Conservation (phyloP, 2,113 vertebrate genomes). For the Indri indri region DNA sequence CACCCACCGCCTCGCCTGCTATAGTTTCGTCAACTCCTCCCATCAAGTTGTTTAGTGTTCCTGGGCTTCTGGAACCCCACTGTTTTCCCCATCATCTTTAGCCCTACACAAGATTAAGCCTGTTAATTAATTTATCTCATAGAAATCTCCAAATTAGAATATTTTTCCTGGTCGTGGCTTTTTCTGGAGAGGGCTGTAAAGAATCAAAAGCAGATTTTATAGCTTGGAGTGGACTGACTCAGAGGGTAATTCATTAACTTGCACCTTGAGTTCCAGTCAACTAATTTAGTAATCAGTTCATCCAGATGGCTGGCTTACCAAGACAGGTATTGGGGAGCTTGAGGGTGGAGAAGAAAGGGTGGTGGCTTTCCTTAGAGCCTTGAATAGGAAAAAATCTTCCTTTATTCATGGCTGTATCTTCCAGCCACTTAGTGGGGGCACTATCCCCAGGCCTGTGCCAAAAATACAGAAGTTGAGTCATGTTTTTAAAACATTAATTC, state of each 20-base stretch:
- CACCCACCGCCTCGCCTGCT: background rate
- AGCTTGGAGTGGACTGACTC: background rate
- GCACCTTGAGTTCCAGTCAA: background rate
- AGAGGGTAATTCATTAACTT: background rate
- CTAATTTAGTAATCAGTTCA: background rate
- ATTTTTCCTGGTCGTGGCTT: background rate
- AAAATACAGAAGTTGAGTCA: background rate
- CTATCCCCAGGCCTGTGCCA: background rate
- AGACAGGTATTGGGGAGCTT: background rate
- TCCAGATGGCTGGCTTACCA: background rate
- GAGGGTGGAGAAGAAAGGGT: background rate
- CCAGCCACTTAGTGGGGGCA: background rate
- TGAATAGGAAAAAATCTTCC: background rate
- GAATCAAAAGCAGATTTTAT: background rate
- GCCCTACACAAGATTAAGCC: background rate
- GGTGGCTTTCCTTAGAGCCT: background rate
- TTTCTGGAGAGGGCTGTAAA: background rate
- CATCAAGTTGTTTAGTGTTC: background rate
- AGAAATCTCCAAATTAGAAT: background rate
- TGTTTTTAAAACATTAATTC: background rate
- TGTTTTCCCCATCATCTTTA: background rate
- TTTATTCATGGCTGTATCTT: background rate
- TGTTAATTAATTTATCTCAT: background rate
- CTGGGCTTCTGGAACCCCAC: background rate
- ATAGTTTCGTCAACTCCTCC: background rate